Evolutionary conservation across 2,113 vertebrate genomes (phyloP), one percentile per base, ranked within the genome.

Genomic region (Oncorhynchus masou): DNA sequence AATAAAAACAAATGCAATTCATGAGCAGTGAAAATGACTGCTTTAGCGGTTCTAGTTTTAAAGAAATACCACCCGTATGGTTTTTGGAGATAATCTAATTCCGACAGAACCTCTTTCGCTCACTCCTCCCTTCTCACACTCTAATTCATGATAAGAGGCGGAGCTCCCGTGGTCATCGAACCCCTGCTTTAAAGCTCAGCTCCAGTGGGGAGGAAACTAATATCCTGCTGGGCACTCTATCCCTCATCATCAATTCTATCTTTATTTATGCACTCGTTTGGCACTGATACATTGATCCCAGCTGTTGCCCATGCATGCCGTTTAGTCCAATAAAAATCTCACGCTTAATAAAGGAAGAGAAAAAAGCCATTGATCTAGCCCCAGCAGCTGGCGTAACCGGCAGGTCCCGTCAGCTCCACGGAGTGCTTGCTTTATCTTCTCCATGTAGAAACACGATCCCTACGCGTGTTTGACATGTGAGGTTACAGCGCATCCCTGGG

Each of bases 321-420:
- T 84, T 90, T 87, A 89, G 78, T 79, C 83, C 80, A 84, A 87
- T 85, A 84, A 79, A 85, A 81, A 74, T 74, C 66, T 79, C 71
- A n/a, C 80, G 66, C 79, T 84, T 76, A 69, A 80, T 75, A 72
- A 71, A 29, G 49, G 29, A 51, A 48, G 69, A 45, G 39, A 48
- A 70, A 51, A 45, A 85, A 79, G 48, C 45, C 4, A 81, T 76
- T 84, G 79, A 87, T 84, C 76, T 70, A 68, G 51, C 68, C 25
- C 5, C 27, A 83, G 80, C 78, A 82, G 77, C 81, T 88, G 85
- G 79, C 54, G 76, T 76, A 81, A 73, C 51, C n/a, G 39, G 68
- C 79, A 72, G 77, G 76, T 45, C 9, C 75, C 48, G 72, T 86
- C 82, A 88, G 77, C 75, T 57, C 62, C n/a, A 13, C 20, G n/a